These are phyloP conservation scores for Turdus rufiventris DNA, from an alignment of 2,113 vertebrate genomes.

Conservation along the genomic window DNA sequence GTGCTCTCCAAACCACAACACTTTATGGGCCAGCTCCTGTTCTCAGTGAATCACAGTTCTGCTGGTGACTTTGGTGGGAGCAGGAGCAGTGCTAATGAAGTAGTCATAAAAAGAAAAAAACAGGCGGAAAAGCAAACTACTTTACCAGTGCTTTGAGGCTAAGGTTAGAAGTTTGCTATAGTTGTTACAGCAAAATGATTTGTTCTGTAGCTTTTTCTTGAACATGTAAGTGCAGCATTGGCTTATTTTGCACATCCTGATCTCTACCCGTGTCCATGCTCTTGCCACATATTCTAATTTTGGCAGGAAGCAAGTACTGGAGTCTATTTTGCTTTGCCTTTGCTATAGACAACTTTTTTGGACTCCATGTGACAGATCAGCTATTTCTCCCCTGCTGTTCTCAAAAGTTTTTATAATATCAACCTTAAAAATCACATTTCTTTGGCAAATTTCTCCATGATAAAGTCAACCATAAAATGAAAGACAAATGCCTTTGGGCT, in stretches of 20 bases:
- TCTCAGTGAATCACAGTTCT: not conserved
- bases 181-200: not conserved
- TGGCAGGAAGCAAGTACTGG: not conserved
- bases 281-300: not conserved
- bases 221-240: not conserved
- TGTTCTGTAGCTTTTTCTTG: not conserved
- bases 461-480: not conserved
- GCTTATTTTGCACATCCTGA: not conserved
- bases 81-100: not conserved
- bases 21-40: not conserved
- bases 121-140: not conserved
- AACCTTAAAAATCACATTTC: conserved; percentile 15
- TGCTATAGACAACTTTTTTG: not conserved
- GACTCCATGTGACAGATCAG: not conserved
- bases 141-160: not conserved
- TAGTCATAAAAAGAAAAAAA: not conserved
- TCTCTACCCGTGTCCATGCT: not conserved
- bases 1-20: not conserved
- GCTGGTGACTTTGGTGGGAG: not conserved
- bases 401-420: not conserved
- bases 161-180: not conserved
- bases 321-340: not conserved
- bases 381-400: not conserved
- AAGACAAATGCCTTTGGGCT: conserved; percentile 35
- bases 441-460: conserved; percentile 18